phyloP scores from a whole-genome alignment of 2,797 vertebrate genomes.

The Rhinichthys osculus region DNA sequence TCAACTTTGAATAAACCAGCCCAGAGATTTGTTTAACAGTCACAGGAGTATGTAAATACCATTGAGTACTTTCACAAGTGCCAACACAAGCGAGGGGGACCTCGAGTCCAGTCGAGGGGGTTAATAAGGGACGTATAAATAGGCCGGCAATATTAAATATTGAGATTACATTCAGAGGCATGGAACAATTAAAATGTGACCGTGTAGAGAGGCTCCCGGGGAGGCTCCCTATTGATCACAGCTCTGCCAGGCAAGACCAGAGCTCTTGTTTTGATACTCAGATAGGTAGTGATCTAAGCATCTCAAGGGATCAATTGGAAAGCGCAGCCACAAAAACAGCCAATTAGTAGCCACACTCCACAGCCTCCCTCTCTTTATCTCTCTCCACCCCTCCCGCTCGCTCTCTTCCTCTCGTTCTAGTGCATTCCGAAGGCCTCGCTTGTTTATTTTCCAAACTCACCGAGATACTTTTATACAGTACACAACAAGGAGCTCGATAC shows the following conservation, averaged over 20 bases:
- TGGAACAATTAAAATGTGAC: slow-evolving; percentile 45
- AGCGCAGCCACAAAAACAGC: slow-evolving; percentile 76
- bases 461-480: slow-evolving; percentile 54
- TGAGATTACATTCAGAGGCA: slow-evolving; percentile 56
- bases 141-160: slow-evolving; percentile 40
- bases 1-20: slow-evolving; percentile 45
- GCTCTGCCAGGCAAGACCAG: slow-evolving; percentile 46
- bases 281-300: slow-evolving; percentile 77
- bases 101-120: slow-evolving; percentile 13
- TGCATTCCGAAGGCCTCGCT: slow-evolving; percentile 71
- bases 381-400: not conserved
- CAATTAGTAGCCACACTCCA: slow-evolving; percentile 77
- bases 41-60: slow-evolving; percentile 52
- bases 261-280: slow-evolving; percentile 74
- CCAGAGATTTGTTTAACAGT: slow-evolving; percentile 51
- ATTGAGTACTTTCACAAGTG: slow-evolving; percentile 29
- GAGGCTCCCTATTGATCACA: slow-evolving; percentile 69
- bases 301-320: slow-evolving; percentile 82
- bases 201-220: slow-evolving; percentile 40
- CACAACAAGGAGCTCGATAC: slow-evolving; percentile 68
- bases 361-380: slow-evolving; percentile 54
- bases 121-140: slow-evolving; percentile 45
- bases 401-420: slow-evolving; percentile 52
- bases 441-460: slow-evolving; percentile 67
- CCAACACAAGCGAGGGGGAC: not conserved